Evolutionary conservation across 2,888 invertebrate species (phyloP).

Genomic region (Schrankia costaestrigalis): DNA sequence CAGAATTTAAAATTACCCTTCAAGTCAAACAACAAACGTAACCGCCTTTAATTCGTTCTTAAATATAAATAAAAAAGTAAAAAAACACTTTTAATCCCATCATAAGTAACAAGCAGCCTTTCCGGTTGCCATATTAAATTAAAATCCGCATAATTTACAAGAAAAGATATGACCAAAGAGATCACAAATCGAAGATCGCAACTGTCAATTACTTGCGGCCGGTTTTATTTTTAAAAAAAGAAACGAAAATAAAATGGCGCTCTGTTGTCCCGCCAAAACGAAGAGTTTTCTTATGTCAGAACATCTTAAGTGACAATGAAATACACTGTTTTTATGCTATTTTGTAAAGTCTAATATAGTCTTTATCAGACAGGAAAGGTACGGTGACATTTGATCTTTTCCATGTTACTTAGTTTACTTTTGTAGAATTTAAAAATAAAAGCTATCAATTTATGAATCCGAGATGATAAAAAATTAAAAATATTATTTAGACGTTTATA

Average conservation of each 20-base stretch:
- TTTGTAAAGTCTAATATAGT: not conserved
- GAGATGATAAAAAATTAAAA: no score
- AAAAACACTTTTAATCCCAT: slow-evolving; percentile 24
- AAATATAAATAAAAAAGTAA: no score
- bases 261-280: slow-evolving; percentile 31
- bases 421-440: no score
- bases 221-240: slow-evolving; percentile 33
- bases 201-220: slow-evolving; percentile 50
- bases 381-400: no score
- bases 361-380: no score
- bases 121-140: slow-evolving; percentile 50
- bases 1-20: no score
- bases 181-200: slow-evolving; percentile 44
- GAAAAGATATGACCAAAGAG: slow-evolving; percentile 38
- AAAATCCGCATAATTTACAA: slow-evolving; percentile 40
- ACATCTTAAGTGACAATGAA: not conserved
- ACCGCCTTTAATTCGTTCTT: no score
- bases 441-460: no score
- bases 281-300: no score
- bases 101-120: slow-evolving; percentile 38
- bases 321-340: not conserved
- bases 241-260: slow-evolving; percentile 27
- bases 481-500: no score
- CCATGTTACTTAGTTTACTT: not conserved
- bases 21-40: no score